Percentiles rank a stretch among this genome's conserved stretches.
Evolutionary conservation across 2,888 invertebrate genomes (phyloP).

Genomic region (Hypselothyrea guttata): DNA sequence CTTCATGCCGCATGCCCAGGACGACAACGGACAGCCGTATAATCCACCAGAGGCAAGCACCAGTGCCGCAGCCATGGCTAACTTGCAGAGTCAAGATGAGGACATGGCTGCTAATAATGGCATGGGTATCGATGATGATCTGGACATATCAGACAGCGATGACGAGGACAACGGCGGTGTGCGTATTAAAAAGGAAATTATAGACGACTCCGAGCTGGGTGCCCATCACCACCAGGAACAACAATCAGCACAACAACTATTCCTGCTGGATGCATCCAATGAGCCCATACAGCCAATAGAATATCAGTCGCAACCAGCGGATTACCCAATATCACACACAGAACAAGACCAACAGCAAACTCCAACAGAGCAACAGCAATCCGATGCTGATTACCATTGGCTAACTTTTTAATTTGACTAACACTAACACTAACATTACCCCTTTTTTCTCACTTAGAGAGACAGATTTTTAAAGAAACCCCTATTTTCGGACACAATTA

Average conservation of each 20-base stretch:
- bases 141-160: conserved; percentile 90
- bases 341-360: conserved; percentile 28
- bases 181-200: conserved; percentile 64
- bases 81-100: conserved; percentile 29
- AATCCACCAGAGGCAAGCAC: conserved; percentile 51
- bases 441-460: no score
- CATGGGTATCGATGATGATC: conserved; percentile 89
- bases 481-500: no score
- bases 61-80: conserved; percentile 43
- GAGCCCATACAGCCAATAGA: conserved; percentile 42
- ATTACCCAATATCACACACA: conserved; percentile 27
- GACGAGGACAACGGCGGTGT: conserved; percentile 82
- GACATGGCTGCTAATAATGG: conserved; percentile 82
- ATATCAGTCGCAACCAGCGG: conserved; percentile 35
- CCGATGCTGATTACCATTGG: conserved; percentile 69
- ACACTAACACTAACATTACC: no score
- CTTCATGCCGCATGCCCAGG: conserved; percentile 62
- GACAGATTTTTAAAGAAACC: no score
- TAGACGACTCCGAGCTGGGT: conserved; percentile 49
- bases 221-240: conserved; percentile 26
- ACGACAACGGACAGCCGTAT: conserved; percentile 62
- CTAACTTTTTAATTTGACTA: conserved; percentile 68
- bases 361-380: conserved; percentile 25
- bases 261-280: conserved; percentile 51
- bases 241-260: conserved; percentile 35